phyloP scores from a whole-genome alignment of 92 coral and sea anemone genomes.

The Chrysogorgia sp. region DNA sequence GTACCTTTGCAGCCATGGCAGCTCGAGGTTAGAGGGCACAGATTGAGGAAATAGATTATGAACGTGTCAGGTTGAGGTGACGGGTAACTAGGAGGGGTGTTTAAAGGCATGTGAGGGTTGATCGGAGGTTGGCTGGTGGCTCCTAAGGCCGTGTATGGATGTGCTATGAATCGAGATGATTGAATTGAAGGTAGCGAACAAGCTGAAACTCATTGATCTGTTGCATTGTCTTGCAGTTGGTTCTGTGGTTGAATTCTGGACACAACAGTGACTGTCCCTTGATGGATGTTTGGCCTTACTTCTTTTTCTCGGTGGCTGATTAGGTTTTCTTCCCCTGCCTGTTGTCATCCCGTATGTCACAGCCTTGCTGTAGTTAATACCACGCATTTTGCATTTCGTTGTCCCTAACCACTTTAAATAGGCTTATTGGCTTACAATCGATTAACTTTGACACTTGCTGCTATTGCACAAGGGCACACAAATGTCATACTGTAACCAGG shows the following conservation, averaged over 20 bases:
- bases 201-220: background rate
- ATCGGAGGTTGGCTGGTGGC: no score
- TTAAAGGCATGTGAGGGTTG: no score
- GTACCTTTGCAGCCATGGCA: constrained; percentile 35
- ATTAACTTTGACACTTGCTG: constrained; percentile 36
- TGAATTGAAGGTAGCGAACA: background rate
- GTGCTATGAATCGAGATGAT: no score
- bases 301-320: constrained; percentile 4
- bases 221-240: background rate
- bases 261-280: background rate
- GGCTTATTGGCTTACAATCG: constrained; percentile 40
- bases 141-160: no score
- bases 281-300: constrained; percentile 14
- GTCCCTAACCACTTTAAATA: constrained; percentile 44
- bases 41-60: constrained; percentile 27
- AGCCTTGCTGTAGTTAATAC: constrained; percentile 36
- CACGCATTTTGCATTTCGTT: constrained; percentile 37
- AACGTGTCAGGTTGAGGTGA: background rate
- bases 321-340: constrained; percentile 46
- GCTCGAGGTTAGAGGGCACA: constrained; percentile 11
- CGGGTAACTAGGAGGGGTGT: background rate
- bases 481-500: constrained; percentile 41
- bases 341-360: constrained; percentile 45
- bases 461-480: constrained; percentile 51
- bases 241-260: background rate